A percentile compares a stretch with the other conserved stretches of the same genome.
Evolutionary conservation across 2,113 vertebrate genomes (phyloP).

Genomic region (Pygoscelis antarcticus): DNA sequence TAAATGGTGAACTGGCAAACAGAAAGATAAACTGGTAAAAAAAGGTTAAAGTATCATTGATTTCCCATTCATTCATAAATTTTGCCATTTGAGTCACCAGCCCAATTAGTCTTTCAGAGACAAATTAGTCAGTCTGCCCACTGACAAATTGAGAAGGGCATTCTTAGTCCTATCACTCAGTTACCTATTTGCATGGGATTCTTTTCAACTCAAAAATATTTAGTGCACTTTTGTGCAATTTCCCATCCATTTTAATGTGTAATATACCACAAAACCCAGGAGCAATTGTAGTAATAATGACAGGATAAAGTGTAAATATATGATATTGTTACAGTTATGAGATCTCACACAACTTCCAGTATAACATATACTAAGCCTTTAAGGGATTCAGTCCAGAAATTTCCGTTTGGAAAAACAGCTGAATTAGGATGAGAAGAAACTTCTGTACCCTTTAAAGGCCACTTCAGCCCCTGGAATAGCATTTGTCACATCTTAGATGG

Average conservation of each 20-base stretch:
- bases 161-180: not conserved
- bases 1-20: not conserved
- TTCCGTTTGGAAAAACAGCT: not conserved
- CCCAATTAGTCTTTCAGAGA: not conserved
- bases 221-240: not conserved
- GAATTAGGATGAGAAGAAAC: not conserved
- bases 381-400: not conserved
- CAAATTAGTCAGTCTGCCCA: not conserved
- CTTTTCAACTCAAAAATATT: not conserved
- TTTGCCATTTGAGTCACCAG: not conserved
- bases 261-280: not conserved
- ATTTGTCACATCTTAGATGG: not conserved
- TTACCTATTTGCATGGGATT: not conserved
- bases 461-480: not conserved
- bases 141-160: not conserved
- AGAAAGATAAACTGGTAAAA: not conserved
- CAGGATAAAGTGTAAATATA: not conserved
- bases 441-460: not conserved
- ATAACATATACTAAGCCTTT: fast-evolving
- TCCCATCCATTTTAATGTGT: not conserved
- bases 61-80: not conserved
- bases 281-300: not conserved
- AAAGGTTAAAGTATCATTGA: not conserved
- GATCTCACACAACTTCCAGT: not conserved
- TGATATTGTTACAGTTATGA: not conserved